phyloP scores from a whole-genome alignment of 2,113 vertebrate genomes.

The Uria lomvia region DNA sequence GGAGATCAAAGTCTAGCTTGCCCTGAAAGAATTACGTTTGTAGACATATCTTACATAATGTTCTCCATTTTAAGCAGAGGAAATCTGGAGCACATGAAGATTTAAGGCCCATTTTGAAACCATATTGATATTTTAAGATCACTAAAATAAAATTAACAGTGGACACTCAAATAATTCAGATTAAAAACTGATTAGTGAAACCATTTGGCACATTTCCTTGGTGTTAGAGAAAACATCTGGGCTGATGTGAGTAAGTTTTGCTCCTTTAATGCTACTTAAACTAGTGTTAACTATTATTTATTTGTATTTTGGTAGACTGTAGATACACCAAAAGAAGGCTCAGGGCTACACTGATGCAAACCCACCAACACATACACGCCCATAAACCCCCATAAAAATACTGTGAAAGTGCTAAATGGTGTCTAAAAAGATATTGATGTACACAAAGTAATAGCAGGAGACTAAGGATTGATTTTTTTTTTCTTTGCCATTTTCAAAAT shows the following conservation, averaged over 20 bases:
- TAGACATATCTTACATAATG: neutral
- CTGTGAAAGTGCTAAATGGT: neutral
- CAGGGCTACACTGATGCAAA: neutral
- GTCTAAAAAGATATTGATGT: neutral
- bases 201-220: neutral
- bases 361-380: neutral
- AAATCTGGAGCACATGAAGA: neutral
- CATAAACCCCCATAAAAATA: neutral
- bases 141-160: neutral
- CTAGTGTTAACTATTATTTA: neutral
- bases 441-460: neutral
- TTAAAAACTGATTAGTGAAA: neutral
- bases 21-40: neutral
- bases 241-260: neutral
- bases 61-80: neutral
- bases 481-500: neutral
- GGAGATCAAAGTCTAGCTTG: conserved; percentile 29
- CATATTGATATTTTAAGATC: neutral
- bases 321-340: neutral
- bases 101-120: neutral
- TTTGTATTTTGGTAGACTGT: neutral
- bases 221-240: neutral
- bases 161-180: neutral
- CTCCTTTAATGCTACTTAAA: neutral
- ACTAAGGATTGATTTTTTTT: accelerated